phyloP scores from a whole-genome alignment of 2,113 vertebrate genomes.

The Cryptotis parvus region DNA sequence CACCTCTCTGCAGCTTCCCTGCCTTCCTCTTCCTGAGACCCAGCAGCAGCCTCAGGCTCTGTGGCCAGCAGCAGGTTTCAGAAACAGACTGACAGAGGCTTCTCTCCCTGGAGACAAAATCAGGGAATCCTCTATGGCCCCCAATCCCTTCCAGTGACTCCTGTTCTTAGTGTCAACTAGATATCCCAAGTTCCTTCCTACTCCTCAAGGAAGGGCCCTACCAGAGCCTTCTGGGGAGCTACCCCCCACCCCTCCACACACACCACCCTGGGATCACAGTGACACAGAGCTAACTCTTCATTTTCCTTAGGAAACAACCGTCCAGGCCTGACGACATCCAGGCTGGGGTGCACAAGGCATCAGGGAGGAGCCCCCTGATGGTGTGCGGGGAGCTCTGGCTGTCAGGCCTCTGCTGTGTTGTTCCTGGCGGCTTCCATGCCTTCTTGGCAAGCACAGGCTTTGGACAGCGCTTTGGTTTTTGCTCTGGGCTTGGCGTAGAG shows the following conservation, averaged over 20 bases:
- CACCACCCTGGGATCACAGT: neutral
- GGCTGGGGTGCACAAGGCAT: slow-evolving; percentile 47
- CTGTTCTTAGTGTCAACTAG: neutral
- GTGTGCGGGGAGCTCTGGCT: slow-evolving; percentile 52
- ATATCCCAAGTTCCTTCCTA: neutral
- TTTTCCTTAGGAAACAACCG: slow-evolving; percentile 58
- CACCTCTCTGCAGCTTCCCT: neutral
- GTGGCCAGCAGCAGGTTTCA: slow-evolving; percentile 4
- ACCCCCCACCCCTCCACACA: too few relatives aligned
- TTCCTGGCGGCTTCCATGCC: slow-evolving; percentile 54
- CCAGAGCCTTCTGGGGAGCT: neutral
- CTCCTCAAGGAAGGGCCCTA: neutral
- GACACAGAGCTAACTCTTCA: neutral
- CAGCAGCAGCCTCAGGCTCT: slow-evolving; percentile 37
- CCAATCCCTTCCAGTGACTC: accelerated
- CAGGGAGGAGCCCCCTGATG: slow-evolving; percentile 34
- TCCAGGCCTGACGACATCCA: slow-evolving; percentile 55
- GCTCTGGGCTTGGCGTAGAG: slow-evolving; percentile 55
- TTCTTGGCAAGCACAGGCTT: slow-evolving; percentile 66
- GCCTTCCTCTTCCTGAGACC: neutral
- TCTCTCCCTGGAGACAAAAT: slow-evolving; percentile 16
- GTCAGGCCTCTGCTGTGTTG: slow-evolving; percentile 55
- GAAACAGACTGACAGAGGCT: neutral
- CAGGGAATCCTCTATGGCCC: neutral
- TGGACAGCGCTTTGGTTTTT: slow-evolving; percentile 70